These are phyloP conservation scores for Diarsia mendica DNA, from an alignment of 2,888 invertebrate species.

Conservation along the genomic window DNA sequence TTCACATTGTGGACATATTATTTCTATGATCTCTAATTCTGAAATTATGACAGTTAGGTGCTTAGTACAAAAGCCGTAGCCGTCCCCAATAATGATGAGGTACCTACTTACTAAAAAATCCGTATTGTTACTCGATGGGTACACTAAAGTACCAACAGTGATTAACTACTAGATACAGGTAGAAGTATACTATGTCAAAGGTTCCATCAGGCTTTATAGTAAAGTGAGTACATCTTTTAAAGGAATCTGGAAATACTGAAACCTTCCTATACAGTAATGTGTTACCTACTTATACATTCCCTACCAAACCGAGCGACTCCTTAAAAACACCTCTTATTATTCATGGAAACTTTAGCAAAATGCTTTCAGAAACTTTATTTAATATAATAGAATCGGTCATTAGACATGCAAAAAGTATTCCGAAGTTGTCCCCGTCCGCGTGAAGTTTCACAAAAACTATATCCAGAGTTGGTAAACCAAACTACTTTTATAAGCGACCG, in stretches of 20 bases:
- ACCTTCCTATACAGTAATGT: no score
- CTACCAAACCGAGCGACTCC: constrained; percentile 29
- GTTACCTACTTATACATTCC: constrained; percentile 10
- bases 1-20: not conserved
- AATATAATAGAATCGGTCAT: constrained; percentile 62
- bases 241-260: not conserved
- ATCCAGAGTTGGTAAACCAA: constrained; percentile 47
- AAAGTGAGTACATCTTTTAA: not conserved
- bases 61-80: not conserved
- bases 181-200: not conserved
- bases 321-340: constrained; percentile 50
- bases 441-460: constrained; percentile 57
- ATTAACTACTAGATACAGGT: no score
- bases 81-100: no score
- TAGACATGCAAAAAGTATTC: constrained; percentile 62
- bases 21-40: not conserved
- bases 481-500: constrained; percentile 48
- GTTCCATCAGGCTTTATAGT: not conserved
- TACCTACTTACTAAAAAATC: not conserved
- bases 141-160: not conserved
- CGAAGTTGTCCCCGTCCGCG: constrained; percentile 46
- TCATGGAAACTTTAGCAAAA: constrained; percentile 59
- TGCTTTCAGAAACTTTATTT: constrained; percentile 60
- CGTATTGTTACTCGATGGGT: not conserved
- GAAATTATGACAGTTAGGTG: not conserved